Base-by-base conservation (phyloP, 2,797 vertebrate genomes). In the Smutsia gigantea region DNA sequence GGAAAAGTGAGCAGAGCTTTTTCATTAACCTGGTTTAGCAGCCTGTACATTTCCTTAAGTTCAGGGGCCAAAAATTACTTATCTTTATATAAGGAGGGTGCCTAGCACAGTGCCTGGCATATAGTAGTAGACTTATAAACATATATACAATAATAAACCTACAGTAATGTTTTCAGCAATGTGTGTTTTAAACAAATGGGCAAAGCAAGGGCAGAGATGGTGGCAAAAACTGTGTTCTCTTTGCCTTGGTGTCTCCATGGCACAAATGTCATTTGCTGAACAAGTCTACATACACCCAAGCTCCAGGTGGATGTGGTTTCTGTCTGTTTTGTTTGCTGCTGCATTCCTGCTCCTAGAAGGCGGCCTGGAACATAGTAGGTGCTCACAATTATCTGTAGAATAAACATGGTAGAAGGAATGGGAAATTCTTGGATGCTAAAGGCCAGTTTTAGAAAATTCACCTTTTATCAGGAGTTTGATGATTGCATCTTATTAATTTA, bases 31-130 rank as follows among this genome's bases (percentile, higher is more conserved):
- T 71, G 31, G 34, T 87, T 83, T 75, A 66, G 39, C 21, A 55
- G 42, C 69, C 63, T 46, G 4, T 51, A 18, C 17, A 37, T 82
- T 59, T 75, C 55, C 25, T 77, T 61, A 77, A 51, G 37, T 82
- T 93, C n/a, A 29, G 72, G 39, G 86, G n/a, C 71, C 55, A 42
- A 37, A 37, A 51, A 69, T 31, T 37, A 84, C 39, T 74, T 49
- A 46, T 93, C 46, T 93, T 87, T 49, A 39, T 25, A 51, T 13
- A 72, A 95, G 77, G 37, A 92, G 37, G 49, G 18, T 66, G 27
- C 23, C 31, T 15, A 75, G 18, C 59, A 61, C 37, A 18, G 49
- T 25, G 64, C 27, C 55, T 46, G 59, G 14, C 55, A 71, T 18
- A 61, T 0, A 51, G 39, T 19, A 34, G 72, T 51, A 59, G 25